phyloP scores from a whole-genome alignment of 2,888 invertebrate genomes.

The Ochropleura plecta region DNA sequence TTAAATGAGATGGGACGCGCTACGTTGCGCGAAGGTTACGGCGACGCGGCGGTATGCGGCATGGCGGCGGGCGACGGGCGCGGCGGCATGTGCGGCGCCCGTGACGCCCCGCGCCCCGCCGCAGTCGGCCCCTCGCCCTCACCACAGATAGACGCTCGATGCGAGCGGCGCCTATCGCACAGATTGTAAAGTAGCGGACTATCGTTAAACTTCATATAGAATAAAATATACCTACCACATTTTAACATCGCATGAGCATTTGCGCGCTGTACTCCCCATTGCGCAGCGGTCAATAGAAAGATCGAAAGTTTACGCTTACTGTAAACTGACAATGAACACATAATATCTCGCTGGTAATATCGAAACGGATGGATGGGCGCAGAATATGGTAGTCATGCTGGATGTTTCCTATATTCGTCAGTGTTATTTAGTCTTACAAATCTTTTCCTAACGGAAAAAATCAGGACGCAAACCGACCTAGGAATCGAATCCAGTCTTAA shows the following conservation, averaged over 20 bases:
- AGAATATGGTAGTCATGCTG: not conserved
- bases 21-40: slow-evolving; percentile 38
- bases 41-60: slow-evolving; percentile 58
- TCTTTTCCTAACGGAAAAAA: too few relatives aligned
- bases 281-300: slow-evolving; percentile 10
- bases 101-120: slow-evolving; percentile 26
- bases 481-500: too few relatives aligned
- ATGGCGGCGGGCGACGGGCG: slow-evolving; percentile 29
- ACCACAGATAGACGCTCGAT: slow-evolving; percentile 12
- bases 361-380: not conserved
- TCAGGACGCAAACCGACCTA: too few relatives aligned
- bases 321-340: not conserved
- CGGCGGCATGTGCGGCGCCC: slow-evolving; percentile 40
- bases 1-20: slow-evolving; percentile 27
- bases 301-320: not conserved
- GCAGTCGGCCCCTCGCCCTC: slow-evolving; percentile 13
- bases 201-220: not conserved
- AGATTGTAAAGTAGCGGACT: not conserved
- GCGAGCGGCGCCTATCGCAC: slow-evolving; percentile 32
- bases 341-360: not conserved
- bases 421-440: too few relatives aligned
- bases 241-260: slow-evolving; percentile 8
- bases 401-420: too few relatives aligned
- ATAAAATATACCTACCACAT: not conserved
- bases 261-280: slow-evolving; percentile 6